Percentiles rank a stretch among this genome's conserved stretches.
Evolutionary conservation across 2,113 vertebrate species (phyloP).

Genomic region (Blennius ocellaris): DNA sequence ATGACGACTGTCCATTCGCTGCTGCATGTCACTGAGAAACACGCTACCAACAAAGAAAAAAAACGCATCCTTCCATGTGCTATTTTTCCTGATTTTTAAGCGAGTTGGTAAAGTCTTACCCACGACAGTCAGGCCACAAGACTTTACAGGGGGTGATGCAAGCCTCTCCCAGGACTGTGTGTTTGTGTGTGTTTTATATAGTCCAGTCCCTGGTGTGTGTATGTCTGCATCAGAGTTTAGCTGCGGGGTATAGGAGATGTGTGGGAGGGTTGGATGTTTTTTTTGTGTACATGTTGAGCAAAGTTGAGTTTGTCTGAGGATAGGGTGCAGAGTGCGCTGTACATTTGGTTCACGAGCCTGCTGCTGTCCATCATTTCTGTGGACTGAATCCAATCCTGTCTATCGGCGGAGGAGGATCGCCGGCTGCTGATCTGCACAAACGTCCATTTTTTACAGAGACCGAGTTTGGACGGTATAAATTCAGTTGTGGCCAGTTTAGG

Average conservation of each 20-base stretch:
- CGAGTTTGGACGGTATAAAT: background rate
- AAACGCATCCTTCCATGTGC: background rate
- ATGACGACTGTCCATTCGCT: slow-evolving; percentile 63
- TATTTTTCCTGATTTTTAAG: background rate
- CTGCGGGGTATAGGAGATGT: slow-evolving; percentile 37
- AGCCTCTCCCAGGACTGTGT: slow-evolving; percentile 29
- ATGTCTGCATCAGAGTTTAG: slow-evolving; percentile 34
- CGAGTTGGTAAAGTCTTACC: slow-evolving; percentile 25
- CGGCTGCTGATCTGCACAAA: background rate
- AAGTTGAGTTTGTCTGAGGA: slow-evolving; percentile 45
- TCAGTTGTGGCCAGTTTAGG: too few relatives aligned
- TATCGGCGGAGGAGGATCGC: background rate
- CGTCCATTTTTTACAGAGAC: background rate
- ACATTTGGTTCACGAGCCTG: slow-evolving; percentile 10
- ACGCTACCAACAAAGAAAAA: slow-evolving; percentile 54
- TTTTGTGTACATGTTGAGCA: slow-evolving; percentile 22
- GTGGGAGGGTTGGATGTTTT: slow-evolving; percentile 50
- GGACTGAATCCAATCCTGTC: background rate
- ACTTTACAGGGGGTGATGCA: slow-evolving; percentile 18
- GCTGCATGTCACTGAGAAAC: slow-evolving; percentile 60
- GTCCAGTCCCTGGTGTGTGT: slow-evolving; percentile 41
- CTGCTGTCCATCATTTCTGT: slow-evolving; percentile 1
- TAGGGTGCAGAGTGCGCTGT: slow-evolving; percentile 12
- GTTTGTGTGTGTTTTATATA: slow-evolving; percentile 52
- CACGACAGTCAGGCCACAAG: slow-evolving; percentile 20